Evolutionary conservation across 2,797 vertebrate genomes (phyloP), one percentile per base, ranked within the genome.

Genomic region (Erethizon dorsatum): DNA sequence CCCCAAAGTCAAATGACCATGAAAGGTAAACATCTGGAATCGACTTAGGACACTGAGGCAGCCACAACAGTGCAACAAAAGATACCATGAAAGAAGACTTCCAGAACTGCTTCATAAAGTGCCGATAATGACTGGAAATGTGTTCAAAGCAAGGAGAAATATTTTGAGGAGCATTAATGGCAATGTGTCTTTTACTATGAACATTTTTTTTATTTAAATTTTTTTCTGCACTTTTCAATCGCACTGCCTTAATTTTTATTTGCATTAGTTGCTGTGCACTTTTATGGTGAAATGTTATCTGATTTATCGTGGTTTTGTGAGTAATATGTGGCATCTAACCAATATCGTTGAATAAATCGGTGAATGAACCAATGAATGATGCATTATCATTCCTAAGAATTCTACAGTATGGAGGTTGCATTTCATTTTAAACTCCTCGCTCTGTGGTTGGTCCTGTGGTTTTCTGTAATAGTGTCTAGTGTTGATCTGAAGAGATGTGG

Each of bases 341-440:
- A 85, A 85, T 52, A 69, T 73, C 77, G 24, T 61, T 71, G 71
- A 82, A 67, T 90, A 65, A 90, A 83, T 93, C 47, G 92, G 33
- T 65, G n/a, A 94, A 26, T 63, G 52, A 85, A 75, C 57, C 26
- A 50, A 8, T 31, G 20, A 69, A 75, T 47, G 2, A 33, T 47
- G n/a, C 47, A 6, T 56, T 84, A 37, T 87, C 45, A 71, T 79
- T 65, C 18, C 24, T 69, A 22, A 94, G 77, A 54, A 24, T 90
- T 59, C 90, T 69, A 6, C 59, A 37, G 0, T 4, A 17, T 88
- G 47, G 31, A 45, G 45, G 12, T 82, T 93, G 31, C 12, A 78
- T 90, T 96, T 95, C 87, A 67, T 91, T 87, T 63, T 54, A 37
- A 77, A 41, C 5, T 95, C 24, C 69, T 61, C 18, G 45, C n/a